These are phyloP conservation scores for Phyllotis vaccarum DNA, from an alignment of 2,797 vertebrate genomes.

Conservation along the genomic window DNA sequence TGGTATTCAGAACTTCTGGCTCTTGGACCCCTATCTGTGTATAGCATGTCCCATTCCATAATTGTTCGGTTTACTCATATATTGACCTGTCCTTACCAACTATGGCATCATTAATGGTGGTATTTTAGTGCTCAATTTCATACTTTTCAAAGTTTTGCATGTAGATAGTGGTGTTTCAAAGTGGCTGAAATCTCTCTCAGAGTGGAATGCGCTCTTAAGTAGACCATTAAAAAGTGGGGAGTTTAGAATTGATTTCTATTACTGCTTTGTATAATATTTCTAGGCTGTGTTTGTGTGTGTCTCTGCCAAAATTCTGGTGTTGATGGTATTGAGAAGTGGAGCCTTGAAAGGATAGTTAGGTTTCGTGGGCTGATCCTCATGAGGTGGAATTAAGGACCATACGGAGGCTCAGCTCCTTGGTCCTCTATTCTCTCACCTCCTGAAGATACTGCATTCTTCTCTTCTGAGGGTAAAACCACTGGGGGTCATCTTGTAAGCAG, in stretches of 20 bases:
- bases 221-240: constrained; percentile 24
- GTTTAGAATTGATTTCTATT: neutral
- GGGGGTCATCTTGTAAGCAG: neutral
- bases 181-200: neutral
- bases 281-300: neutral
- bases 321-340: neutral
- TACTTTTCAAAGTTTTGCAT: neutral
- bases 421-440: rapidly evolving
- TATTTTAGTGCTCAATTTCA: constrained; percentile 33
- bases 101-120: neutral
- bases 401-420: neutral
- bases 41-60: neutral
- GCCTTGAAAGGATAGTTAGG: neutral
- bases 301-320: neutral
- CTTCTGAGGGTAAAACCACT: neutral
- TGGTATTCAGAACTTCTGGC: neutral
- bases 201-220: neutral
- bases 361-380: neutral
- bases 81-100: neutral
- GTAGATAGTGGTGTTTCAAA: neutral
- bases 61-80: constrained; percentile 7
- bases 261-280: neutral
- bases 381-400: neutral
- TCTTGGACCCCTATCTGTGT: neutral
- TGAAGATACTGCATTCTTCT: neutral